Conservation (phyloP, 2,888 invertebrate genomes). For the Pseudanteris insignis region DNA sequence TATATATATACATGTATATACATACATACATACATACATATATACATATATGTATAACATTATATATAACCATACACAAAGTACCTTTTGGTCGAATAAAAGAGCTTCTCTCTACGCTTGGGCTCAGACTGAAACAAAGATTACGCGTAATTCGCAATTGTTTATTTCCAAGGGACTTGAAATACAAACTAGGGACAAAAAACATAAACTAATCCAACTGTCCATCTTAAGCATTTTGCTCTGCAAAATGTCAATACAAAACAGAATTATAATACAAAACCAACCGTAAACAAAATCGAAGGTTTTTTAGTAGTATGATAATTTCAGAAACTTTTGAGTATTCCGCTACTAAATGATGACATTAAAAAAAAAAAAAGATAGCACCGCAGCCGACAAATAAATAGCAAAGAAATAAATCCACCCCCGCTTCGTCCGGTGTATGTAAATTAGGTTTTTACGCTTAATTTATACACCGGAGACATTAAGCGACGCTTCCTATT, state of each 20-base stretch:
- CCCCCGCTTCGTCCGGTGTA: slow-evolving; percentile 10
- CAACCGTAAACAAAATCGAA: too few species aligned
- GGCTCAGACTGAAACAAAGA: slow-evolving; percentile 67
- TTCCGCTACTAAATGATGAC: not conserved
- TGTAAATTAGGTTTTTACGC: slow-evolving; percentile 27
- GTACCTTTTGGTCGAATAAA: slow-evolving; percentile 66
- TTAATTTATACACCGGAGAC: slow-evolving; percentile 27
- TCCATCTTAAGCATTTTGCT: slow-evolving; percentile 3
- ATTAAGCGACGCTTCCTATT: slow-evolving; percentile 30
- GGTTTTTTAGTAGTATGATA: too few species aligned
- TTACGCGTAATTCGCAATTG: slow-evolving; percentile 64
- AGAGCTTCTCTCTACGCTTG: slow-evolving; percentile 66
- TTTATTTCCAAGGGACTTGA: slow-evolving; percentile 44
- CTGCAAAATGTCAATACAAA: slow-evolving; percentile 23
- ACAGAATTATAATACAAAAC: not conserved
- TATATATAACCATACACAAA: slow-evolving; percentile 65
- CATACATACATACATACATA: slow-evolving; percentile 41
- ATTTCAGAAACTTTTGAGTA: too few species aligned
- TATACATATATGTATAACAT: slow-evolving; percentile 54
- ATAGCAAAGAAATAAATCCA: slow-evolving; percentile 23
- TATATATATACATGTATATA: slow-evolving; percentile 50
- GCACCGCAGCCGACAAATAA: too few species aligned
- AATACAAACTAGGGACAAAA: too few species aligned
- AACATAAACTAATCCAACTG: slow-evolving; percentile 19
- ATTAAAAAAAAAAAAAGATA: slow-evolving; percentile 10